Base-by-base conservation (phyloP, 2,113 vertebrate genomes). In the Fukomys damarensis region DNA sequence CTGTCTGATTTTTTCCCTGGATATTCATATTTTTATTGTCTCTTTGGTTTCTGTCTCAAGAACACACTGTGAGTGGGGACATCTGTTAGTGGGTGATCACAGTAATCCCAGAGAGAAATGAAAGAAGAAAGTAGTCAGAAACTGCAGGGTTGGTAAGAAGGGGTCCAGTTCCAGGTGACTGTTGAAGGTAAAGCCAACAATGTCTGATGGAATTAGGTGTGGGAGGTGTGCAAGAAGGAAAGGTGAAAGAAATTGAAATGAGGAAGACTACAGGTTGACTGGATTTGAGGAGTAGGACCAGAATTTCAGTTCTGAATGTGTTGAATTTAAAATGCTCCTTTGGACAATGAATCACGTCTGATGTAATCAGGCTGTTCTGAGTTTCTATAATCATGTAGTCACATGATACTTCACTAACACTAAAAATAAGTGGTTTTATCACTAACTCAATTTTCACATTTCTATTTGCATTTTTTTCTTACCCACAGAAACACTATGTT, bases 381-480 rank as follows among this genome's bases (percentile, higher is more conserved):
- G 46, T 89, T 74, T 76, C 95, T 74, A 26, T 41, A 88, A 56
- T 56, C 86, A 20, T 68, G 24, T 3, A 72, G 24, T 59, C 89
- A 63, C 35, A 19, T 59, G 94, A 46, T 32, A 58, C 7, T 59
- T 91, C 85, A 52, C 26, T 22, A 81, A 63, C 28, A 72, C 80
- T 58, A 77, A 91, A 94, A 85, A 52, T 0, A 22, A 91, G 38
- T 1, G 3, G 58, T 43, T 94, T 96, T 77, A 70, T 58, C 79
- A 86, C 43, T 58, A 52, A 68, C 76, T 81, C 24, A 16, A 41
- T 61, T 65, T 94, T 58, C 43, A 87, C 35, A 85, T 89, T 84
- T 72, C 76, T 59, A 12, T 79, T 79, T 76, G 26, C 30, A 54
- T 61, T 88, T 43, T n/a, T 32, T 49, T 65, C 89, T 54, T 88